Evolutionary conservation across 1,140 invertebrate species (phyloP).

Genomic region (Anoplolepis gracilipes): DNA sequence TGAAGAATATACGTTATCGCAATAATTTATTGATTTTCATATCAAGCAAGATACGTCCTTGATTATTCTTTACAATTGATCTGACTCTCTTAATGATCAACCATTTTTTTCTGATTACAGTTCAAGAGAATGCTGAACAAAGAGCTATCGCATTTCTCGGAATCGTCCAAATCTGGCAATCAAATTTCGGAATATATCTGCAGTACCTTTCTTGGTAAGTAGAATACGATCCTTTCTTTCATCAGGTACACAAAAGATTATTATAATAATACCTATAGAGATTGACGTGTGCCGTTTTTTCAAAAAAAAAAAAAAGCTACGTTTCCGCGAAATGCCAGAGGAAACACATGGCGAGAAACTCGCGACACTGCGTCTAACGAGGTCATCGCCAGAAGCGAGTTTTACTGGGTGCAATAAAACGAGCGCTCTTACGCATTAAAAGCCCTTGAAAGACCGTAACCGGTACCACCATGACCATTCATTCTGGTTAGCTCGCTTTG

Average conservation of each 20-base stretch:
- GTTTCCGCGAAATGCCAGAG: background rate
- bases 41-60: background rate
- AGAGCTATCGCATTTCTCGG: slow-evolving; percentile 99
- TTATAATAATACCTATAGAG: background rate
- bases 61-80: background rate
- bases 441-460: slow-evolving; percentile 64
- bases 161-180: slow-evolving; percentile 99
- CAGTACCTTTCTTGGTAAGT: slow-evolving; percentile 98
- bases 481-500: slow-evolving; percentile 51
- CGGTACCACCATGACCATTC: slow-evolving; percentile 46
- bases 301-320: background rate
- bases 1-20: background rate
- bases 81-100: background rate
- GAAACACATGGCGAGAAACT: slow-evolving; percentile 28
- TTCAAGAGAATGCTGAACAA: slow-evolving; percentile 99
- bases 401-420: slow-evolving; percentile 65
- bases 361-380: slow-evolving; percentile 30
- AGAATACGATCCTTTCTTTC: background rate
- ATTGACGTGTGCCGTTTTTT: background rate
- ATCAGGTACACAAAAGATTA: background rate
- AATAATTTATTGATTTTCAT: background rate
- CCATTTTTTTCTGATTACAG: slow-evolving; percentile 88
- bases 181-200: slow-evolving; percentile 99
- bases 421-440: slow-evolving; percentile 64
- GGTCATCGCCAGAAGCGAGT: slow-evolving; percentile 56